Conservation (phyloP, 2,888 invertebrate genomes). For the Tenodera sinensis region DNA sequence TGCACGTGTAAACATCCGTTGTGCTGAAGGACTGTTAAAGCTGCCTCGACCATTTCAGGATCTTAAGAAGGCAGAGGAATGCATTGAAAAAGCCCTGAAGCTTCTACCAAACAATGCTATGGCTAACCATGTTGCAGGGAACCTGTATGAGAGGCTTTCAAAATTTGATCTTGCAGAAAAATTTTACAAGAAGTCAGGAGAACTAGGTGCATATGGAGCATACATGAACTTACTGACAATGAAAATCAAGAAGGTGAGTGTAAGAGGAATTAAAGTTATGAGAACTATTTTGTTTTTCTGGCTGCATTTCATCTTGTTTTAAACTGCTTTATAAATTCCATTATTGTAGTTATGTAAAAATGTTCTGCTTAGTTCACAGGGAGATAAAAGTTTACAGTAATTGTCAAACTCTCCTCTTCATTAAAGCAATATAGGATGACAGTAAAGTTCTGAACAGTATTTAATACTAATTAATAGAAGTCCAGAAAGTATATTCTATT, state of each 20-base stretch:
- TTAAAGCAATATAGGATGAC: no score
- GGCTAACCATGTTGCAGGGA: slow-evolving; percentile 18
- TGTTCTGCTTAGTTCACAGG: no score
- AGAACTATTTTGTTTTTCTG: no score
- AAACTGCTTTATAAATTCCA: no score
- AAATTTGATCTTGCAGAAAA: not conserved
- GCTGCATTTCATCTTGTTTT: no score
- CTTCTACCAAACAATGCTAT: slow-evolving; percentile 24
- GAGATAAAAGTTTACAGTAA: no score
- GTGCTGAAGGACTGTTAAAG: slow-evolving; percentile 20
- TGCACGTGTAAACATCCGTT: slow-evolving; percentile 15
- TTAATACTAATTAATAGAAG: no score
- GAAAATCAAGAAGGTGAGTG: not conserved
- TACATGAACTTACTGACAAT: slow-evolving; percentile 9
- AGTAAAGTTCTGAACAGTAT: no score
- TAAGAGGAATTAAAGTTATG: not conserved
- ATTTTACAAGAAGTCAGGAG: not conserved
- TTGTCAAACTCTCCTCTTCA: no score
- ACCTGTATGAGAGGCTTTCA: not conserved
- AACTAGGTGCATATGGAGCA: slow-evolving; percentile 6
- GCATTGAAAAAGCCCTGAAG: slow-evolving; percentile 7
- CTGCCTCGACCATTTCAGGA: slow-evolving; percentile 9
- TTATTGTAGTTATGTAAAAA: no score
- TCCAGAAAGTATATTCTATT: no score
- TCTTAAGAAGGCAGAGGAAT: slow-evolving; percentile 2